Base-by-base conservation (phyloP, 2,797 vertebrate species). In the Brachyalestes nurse region DNA sequence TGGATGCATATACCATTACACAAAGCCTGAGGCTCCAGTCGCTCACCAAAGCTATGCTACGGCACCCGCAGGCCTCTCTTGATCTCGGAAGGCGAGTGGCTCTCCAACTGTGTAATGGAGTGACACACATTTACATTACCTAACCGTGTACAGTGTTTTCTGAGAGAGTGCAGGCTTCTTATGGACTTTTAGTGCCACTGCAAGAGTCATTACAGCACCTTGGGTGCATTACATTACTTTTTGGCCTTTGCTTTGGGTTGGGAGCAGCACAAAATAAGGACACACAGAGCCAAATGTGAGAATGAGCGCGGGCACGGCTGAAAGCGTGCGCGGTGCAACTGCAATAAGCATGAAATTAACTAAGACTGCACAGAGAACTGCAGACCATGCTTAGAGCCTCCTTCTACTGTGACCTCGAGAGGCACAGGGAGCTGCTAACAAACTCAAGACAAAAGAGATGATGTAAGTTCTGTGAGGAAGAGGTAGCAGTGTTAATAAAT, bases 1-100 rank as follows among this genome's bases (percentile, higher is more conserved):
- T 83, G 80, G 75, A 77, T 90, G 85, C 82, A 78, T 84, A 87
- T 75, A 82, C 86, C 76, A 84, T 86, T 86, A 77, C 38, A 78
- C 67, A 79, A 77, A 64, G 70, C 83, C 70, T 64, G 53, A 84
- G 78, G 82, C 83, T 72, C 42, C 78, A 83, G 84, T 77, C 75
- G 87, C 78, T 90, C 72, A 42, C 28, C 64, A 72, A 62, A 74
- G 17, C 21, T 25, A 51, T 42, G 62, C 42, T 38, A 66, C 23
- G 19, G 49, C 75, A 61, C 64, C 25, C 51, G 57, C 34, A 6
- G 58, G 61, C 51, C 51, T 62, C 45, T 5, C 62, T 65, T 67
- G 70, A 60, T 78, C 74, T 67, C n/a, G 14, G 62, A 82, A 79
- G 67, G 42, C 53, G 25, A 70, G 77, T 70, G 71, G 58, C 57